Percentiles rank a stretch among this genome's conserved stretches.
Evolutionary conservation across 2,113 vertebrate genomes (phyloP).

Genomic region (Phodopus roborovskii): DNA sequence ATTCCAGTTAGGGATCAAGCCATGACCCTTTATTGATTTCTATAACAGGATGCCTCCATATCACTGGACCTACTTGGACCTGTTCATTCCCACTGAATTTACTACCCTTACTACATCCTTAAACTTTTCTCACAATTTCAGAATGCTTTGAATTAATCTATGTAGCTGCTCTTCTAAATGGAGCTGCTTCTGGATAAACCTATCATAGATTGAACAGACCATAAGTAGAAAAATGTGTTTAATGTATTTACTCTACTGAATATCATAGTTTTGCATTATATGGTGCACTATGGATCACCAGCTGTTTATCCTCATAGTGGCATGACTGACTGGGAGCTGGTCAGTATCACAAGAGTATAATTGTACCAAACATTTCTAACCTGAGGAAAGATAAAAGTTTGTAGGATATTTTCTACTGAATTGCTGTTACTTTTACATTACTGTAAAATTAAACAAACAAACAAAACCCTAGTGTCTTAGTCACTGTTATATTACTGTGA

Average conservation of each 20-base stretch:
- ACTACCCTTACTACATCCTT: neutral
- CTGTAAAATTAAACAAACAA: neutral
- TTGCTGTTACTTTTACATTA: neutral
- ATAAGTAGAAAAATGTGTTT: neutral
- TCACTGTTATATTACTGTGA: neutral
- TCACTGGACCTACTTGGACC: neutral
- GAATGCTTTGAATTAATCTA: neutral
- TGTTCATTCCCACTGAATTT: neutral
- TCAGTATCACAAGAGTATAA: neutral
- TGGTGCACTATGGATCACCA: neutral
- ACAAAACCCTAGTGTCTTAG: neutral
- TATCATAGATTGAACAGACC: neutral
- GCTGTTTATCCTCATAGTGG: neutral
- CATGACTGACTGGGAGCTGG: neutral
- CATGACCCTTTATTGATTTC: neutral
- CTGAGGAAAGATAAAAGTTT: neutral
- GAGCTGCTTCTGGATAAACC: neutral
- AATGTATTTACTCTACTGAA: neutral
- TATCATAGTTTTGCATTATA: neutral
- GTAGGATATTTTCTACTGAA: neutral
- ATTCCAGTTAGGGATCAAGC: neutral
- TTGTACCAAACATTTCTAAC: neutral
- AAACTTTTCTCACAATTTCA: neutral
- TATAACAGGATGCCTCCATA: neutral
- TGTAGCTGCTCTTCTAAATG: neutral